Base-by-base conservation (phyloP, 2,797 vertebrate species). In the Channa striata region DNA sequence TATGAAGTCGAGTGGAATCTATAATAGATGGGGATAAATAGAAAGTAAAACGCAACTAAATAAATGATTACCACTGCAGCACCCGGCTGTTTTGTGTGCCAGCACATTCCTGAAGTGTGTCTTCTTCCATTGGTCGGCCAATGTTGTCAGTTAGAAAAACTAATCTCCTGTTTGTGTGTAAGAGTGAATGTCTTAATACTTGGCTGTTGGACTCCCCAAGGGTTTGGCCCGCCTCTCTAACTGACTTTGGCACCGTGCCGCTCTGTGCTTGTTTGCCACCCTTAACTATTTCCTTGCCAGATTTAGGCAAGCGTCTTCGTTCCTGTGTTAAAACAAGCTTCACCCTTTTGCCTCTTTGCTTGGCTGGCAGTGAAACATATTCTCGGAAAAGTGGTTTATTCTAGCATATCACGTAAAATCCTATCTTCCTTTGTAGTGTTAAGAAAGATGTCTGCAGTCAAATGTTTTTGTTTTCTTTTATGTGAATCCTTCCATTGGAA, bases 221-320 rank as follows among this genome's bases (percentile, higher is more conserved):
- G 78, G 79, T 59, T 76, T 68, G 75, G 68, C 82, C 82, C 86
- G 54, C 84, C 84, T 86, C 79, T 82, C 58, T 82, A 89, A 87
- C 86, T 80, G 85, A 80, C 72, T 80, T 72, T 88, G 86, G 88
- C 87, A 75, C 68, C 0, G 8, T 74, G 78, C 81, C 82, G 59
- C 13, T 48, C 39, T 47, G 10, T 36, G 69, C 50, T 75, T 76
- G 72, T 81, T 89, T 84, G 62, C 76, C 82, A 84, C 17, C 46
- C 3, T 79, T 83, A 87, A 87, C 83, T 61, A 50, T 78, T 85
- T 81, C 63, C 54, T 62, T 48, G 54, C 60, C 64, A 61, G 61
- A 65, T 20, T 20, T 10, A 12, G 37, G 21, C 21, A 59, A 34
- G 11, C 33, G 16, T 39, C 30, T 30, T 30, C 6, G 20, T 5